Percentiles rank a stretch among this genome's conserved stretches.
Evolutionary conservation across 2,888 invertebrate genomes (phyloP).

Genomic region (Torymus auratus): DNA sequence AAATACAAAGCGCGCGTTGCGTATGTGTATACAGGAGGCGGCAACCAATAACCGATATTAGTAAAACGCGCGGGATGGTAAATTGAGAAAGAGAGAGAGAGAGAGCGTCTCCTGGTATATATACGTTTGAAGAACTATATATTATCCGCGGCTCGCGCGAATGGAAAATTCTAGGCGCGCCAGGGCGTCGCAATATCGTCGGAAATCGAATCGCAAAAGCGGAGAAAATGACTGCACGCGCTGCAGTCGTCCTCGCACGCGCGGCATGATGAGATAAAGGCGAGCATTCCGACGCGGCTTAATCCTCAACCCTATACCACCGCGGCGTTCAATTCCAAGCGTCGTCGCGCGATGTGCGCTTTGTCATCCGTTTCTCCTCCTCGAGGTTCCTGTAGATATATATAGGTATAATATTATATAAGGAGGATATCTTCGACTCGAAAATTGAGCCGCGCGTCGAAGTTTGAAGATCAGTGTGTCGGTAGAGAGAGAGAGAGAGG

Average conservation of each 20-base stretch:
- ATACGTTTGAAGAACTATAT: conserved; percentile 54
- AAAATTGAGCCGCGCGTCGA: too few species aligned
- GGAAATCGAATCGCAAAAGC: conserved; percentile 74
- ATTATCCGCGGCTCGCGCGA: conserved; percentile 61
- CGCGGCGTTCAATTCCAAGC: too few species aligned
- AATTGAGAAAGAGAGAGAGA: conserved; percentile 48
- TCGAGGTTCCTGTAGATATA: too few species aligned
- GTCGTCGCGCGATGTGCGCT: too few species aligned
- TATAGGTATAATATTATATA: too few species aligned
- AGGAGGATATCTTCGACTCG: too few species aligned
- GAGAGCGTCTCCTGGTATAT: conserved; percentile 29
- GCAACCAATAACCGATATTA: conserved; percentile 58
- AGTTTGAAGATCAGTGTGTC: too few species aligned
- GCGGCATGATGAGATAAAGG: background rate
- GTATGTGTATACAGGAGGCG: background rate
- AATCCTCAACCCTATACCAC: too few species aligned
- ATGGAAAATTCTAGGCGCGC: conserved; percentile 70
- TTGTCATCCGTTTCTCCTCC: too few species aligned
- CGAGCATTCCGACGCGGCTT: too few species aligned
- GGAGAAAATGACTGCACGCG: conserved; percentile 71
- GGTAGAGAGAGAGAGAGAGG: too few species aligned
- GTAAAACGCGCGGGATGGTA: conserved; percentile 47
- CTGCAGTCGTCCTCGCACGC: background rate
- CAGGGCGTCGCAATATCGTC: conserved; percentile 71
- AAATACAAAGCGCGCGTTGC: background rate